Base-by-base conservation (phyloP, 1,140 invertebrate species). In the Drosophila bocqueti region DNA sequence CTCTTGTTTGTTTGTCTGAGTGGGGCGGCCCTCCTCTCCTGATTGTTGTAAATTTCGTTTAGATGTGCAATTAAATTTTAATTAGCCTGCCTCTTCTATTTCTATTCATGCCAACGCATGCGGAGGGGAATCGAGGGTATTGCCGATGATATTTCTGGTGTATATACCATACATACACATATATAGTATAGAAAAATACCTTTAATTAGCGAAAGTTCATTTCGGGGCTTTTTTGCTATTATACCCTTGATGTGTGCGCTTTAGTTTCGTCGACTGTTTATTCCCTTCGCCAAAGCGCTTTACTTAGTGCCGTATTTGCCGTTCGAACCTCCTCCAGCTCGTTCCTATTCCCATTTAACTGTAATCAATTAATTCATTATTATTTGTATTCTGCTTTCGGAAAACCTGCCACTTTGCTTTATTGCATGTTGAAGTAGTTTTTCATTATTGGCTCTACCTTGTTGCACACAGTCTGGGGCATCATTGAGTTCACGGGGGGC, bases 301-400 rank as follows among this genome's bases (percentile, higher is more conserved):
- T 68, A 66, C 54, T 78, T 75, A 52, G 65, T 55, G 62, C 62
- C 60, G 61, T 66, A 66, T 79, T 83, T 65, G 69, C 21, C 3
- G 18, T 21, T 10, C 31, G 21, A 52, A 38, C 29, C 49, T 43
- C 52, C 69, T 73, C 50, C 16, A 3, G 29, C n/a, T 45, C 31
- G 38, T 46, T 40, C 21, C 60, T 45, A 29, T 68, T 71, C 31
- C 66, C 81, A 84, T 90, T 81, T 90, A 89, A 79, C 85, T 89
- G 85, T 84, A 90, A 84, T 90, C 84, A 89, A 89, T 89, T 89
- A 89, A 89, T 84, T 89, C 75, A 79, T 84, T 84, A 90, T 90
- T 89, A 85, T 84, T 90, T 76, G 83, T 63, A 81, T 84, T 90
- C 74, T 83, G 67, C 68, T 80, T 73, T 89, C 69, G 65, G 77